Evolutionary conservation across 1,140 invertebrate species (phyloP).

Genomic region (Reticulitermes speratus): DNA sequence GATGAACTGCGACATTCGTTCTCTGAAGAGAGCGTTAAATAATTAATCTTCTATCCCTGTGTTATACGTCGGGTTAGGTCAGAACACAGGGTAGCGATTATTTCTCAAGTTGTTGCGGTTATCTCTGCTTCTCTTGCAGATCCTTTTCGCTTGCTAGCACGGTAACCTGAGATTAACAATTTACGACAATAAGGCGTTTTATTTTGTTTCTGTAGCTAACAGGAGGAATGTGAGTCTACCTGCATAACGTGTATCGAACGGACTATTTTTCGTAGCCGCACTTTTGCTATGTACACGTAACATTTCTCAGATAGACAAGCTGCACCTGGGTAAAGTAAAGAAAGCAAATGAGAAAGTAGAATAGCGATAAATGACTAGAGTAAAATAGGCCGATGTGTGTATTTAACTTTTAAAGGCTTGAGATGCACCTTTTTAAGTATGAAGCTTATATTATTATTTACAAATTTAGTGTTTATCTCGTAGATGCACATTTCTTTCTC

Average conservation of each 20-base stretch:
- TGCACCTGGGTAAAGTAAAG: background rate
- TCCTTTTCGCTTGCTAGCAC: background rate
- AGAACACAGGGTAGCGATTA: background rate
- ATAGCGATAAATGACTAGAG: no score
- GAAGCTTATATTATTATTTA: no score
- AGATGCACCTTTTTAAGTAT: no score
- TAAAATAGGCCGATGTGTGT: no score
- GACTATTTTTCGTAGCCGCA: background rate
- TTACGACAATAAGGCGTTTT: background rate
- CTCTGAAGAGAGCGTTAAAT: background rate
- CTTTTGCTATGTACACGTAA: background rate
- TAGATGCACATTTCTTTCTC: no score
- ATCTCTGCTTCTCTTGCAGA: background rate
- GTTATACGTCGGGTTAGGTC: background rate
- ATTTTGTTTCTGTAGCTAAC: background rate
- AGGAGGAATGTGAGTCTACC: background rate
- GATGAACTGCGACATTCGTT: no score
- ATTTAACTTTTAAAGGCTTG: no score
- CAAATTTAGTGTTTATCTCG: no score
- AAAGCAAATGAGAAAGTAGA: no score
- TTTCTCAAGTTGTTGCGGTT: background rate
- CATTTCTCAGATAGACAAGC: background rate
- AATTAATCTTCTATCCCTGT: background rate
- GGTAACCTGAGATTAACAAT: background rate
- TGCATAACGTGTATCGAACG: background rate